Percentiles rank a stretch among this genome's conserved stretches.
Evolutionary conservation across 2,888 invertebrate genomes (phyloP).

Genomic region (Lasioglossum zephyrum): DNA sequence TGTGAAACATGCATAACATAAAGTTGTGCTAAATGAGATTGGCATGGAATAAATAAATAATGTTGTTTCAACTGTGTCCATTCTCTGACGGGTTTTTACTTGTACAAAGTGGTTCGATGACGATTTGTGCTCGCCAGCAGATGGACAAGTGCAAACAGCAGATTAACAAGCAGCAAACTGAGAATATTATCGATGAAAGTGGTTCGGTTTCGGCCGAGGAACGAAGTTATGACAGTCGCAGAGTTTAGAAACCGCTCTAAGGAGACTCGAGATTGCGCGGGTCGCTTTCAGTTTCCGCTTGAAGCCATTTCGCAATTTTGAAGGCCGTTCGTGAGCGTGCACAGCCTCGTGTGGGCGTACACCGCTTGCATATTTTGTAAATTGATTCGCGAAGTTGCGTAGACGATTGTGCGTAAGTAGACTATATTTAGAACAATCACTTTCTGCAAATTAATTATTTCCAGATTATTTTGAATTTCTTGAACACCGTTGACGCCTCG

Average conservation of each 20-base stretch:
- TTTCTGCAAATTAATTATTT: background rate
- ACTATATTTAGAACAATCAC: background rate
- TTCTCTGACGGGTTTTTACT: no score
- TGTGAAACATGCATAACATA: constrained; percentile 35
- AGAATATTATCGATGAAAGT: background rate
- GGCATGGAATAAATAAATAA: constrained; percentile 20
- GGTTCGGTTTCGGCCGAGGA: background rate
- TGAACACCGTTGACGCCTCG: background rate
- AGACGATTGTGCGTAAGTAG: no score
- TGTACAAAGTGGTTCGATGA: no score
- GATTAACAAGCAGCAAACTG: background rate
- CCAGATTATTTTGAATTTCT: background rate
- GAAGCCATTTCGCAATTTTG: constrained; percentile 50
- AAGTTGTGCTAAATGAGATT: constrained; percentile 36
- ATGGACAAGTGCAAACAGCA: no score
- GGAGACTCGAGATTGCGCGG: constrained; percentile 45
- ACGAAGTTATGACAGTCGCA: constrained; percentile 10
- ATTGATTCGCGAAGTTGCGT: constrained; percentile 2
- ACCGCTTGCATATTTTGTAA: constrained; percentile 36
- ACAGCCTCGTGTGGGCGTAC: constrained; percentile 29
- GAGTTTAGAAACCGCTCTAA: constrained; percentile 49
- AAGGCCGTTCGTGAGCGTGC: constrained; percentile 46
- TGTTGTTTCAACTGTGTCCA: background rate
- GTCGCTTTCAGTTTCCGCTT: constrained; percentile 60
- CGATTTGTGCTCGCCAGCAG: no score